These are phyloP conservation scores for Brachyhypopomus gauderio DNA, from an alignment of 2,113 vertebrate genomes.

Conservation along the genomic window DNA sequence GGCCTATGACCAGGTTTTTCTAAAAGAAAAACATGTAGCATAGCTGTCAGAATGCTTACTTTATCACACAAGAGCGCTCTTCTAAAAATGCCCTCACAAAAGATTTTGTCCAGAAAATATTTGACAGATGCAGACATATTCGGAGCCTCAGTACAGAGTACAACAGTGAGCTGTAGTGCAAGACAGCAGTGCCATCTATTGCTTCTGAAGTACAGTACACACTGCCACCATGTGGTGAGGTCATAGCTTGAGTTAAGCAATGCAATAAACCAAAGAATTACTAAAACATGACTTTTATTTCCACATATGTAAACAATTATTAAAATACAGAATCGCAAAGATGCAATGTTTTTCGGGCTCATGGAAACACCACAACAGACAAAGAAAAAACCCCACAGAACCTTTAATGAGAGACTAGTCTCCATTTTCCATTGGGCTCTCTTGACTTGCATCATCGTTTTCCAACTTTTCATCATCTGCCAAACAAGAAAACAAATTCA, in stretches of 20 bases:
- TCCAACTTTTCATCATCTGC: constrained; percentile 95
- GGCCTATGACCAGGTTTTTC: too few species aligned
- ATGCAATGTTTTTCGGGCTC: neutral
- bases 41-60: too few species aligned
- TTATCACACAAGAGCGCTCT: too few species aligned
- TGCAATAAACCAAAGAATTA: neutral
- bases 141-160: neutral
- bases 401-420: constrained; percentile 62
- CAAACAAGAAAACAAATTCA: constrained; percentile 42
- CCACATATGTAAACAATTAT: neutral
- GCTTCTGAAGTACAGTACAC: neutral
- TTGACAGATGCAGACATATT: too few species aligned
- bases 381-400: constrained; percentile 29
- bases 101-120: too few species aligned
- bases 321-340: neutral
- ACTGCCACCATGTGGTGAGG: neutral
- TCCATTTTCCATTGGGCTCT: constrained; percentile 78
- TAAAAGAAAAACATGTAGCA: too few species aligned
- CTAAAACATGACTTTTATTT: constrained; percentile 23
- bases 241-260: neutral
- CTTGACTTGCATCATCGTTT: constrained; percentile 83
- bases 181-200: constrained; percentile 41
- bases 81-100: too few species aligned
- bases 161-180: neutral
- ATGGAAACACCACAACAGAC: neutral